Conservation (phyloP, 2,797 vertebrate genomes). For the Hydrolagus colliei region DNA sequence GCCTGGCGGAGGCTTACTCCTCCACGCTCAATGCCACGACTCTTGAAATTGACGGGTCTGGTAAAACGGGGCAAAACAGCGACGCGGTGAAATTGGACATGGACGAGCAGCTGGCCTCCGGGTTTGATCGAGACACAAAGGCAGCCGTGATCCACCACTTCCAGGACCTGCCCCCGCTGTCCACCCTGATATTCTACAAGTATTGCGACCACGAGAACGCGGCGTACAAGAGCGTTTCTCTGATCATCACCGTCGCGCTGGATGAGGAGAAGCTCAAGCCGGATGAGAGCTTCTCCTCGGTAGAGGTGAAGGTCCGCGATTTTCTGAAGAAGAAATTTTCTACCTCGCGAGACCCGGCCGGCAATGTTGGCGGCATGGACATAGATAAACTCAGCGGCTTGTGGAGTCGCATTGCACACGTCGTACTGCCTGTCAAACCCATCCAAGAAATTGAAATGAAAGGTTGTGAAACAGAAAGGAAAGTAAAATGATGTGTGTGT, state of each 20-base stretch:
- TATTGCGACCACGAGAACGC: constrained; percentile 87
- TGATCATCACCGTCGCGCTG: constrained; percentile 78
- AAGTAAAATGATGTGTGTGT: neutral
- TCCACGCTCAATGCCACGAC: constrained; percentile 52
- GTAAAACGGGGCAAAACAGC: constrained; percentile 54
- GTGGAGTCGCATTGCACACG: constrained; percentile 88
- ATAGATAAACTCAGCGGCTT: constrained; percentile 75
- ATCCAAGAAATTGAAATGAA: constrained; percentile 58
- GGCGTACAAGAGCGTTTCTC: constrained; percentile 71
- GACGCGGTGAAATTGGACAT: constrained; percentile 69
- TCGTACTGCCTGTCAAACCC: constrained; percentile 70
- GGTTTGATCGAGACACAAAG: constrained; percentile 59
- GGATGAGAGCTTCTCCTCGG: constrained; percentile 44
- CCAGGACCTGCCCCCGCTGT: constrained; percentile 72
- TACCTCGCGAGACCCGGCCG: constrained; percentile 23
- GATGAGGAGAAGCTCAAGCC: constrained; percentile 55
- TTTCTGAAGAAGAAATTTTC: constrained; percentile 68
- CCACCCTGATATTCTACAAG: constrained; percentile 89
- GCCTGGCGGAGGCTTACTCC: constrained; percentile 63
- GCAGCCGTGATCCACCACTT: constrained; percentile 75
- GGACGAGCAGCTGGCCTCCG: constrained; percentile 60
- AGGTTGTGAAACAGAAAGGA: constrained; percentile 50
- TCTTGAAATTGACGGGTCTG: constrained; percentile 58
- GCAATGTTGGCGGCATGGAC: constrained; percentile 66
- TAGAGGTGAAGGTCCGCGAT: constrained; percentile 76